Evolutionary conservation across 2,797 vertebrate genomes (phyloP), one percentile per base, ranked within the genome.

Genomic region (Corythornis leucogaster): DNA sequence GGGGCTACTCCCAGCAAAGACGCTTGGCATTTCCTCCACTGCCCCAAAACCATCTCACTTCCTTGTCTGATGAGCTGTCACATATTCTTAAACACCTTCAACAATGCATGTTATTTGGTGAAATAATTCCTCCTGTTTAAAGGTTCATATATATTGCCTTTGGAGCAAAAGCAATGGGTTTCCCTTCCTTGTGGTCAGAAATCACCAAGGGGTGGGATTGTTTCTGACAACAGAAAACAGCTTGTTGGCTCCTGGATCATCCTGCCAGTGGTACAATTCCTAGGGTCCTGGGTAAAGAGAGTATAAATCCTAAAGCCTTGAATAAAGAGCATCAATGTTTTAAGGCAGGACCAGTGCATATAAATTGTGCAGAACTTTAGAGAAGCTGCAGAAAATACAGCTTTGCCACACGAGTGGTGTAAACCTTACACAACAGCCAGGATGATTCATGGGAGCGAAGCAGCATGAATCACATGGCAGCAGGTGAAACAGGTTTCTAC

Each of bases 311-410:
- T 76, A 54, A 69, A 74, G 85, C 81, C 63, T 53, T 76, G 87
- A 82, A 92, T 89, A 74, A 94, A 80, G 77, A 79, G 45, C 5
- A 7, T 53, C 90, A 94, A 69, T 79, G 71, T 82, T 94, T 92
- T 85, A 84, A 86, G 61, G 75, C 84, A 70, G 80, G 9, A 90
- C 53, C 20, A 80, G 62, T 38, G 30, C 8, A 1, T 75, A 94
- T 96, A 94, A 96, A 95, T 95, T 80, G 76, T 18, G 35, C 50
- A 51, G 85, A 62, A 87, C 86, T 92, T 95, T 80, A 86, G 76
- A 94, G 94, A 90, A 94, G 58, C 62, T 28, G 11, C 87, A 90
- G 84, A 94, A 96, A 94, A 96, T 94, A 93, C 84, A 88, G 33
- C 82, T 48, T 68, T 73, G 83, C 87, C 2, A 31, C 38, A 31